These are phyloP conservation scores for Capricornis sumatraensis DNA, from an alignment of 2,113 vertebrate genomes.

Conservation along the genomic window DNA sequence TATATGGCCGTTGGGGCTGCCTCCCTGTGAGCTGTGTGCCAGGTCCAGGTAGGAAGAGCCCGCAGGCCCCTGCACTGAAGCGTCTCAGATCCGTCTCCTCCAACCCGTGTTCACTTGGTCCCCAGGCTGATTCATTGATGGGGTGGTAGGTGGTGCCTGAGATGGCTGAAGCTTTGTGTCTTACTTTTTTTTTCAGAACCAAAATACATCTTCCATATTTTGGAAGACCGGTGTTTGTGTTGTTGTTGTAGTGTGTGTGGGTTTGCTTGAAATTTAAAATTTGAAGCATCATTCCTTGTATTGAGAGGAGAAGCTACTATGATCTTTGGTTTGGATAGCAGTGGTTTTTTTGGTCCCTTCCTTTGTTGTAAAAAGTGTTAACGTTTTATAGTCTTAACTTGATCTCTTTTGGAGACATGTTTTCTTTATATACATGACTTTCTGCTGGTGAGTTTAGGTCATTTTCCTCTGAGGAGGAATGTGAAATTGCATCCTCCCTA, in stretches of 20 bases:
- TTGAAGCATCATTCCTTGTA: background rate
- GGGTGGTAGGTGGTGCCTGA: background rate
- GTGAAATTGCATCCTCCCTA: background rate
- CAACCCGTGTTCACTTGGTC: fast-evolving
- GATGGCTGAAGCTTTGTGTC: background rate
- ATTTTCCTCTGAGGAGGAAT: background rate
- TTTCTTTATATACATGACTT: background rate
- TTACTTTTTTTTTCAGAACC: background rate
- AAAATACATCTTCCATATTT: background rate
- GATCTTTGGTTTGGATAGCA: background rate
- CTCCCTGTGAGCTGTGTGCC: background rate
- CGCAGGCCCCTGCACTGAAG: background rate
- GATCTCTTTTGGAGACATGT: background rate
- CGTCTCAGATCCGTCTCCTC: background rate
- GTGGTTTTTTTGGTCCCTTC: background rate
- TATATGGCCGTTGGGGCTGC: background rate
- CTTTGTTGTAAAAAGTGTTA: background rate
- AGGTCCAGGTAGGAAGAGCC: background rate
- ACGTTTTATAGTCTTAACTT: background rate
- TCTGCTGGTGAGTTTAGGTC: background rate
- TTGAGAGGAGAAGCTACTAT: background rate
- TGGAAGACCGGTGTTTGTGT: background rate
- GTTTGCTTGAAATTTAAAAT: background rate
- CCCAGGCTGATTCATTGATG: background rate
- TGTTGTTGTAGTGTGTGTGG: background rate